phyloP scores from a whole-genome alignment of 2,888 invertebrate genomes.

The Pristionchus entomophagus region DNA sequence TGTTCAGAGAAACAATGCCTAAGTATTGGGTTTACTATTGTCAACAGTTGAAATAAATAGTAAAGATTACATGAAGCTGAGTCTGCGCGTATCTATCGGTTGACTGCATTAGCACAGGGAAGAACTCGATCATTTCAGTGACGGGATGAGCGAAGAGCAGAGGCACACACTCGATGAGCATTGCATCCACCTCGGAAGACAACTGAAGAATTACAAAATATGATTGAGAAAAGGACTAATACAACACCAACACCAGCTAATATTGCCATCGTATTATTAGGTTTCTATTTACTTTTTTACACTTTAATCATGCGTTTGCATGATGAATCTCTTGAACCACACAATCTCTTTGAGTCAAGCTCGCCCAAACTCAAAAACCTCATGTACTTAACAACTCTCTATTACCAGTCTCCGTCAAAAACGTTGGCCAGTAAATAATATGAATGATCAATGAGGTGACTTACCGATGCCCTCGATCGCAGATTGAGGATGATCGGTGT shows the following conservation, averaged over 20 bases:
- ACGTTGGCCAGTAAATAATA: too few relatives aligned
- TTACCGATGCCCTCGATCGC: not conserved
- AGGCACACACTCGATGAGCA: slow-evolving; percentile 12
- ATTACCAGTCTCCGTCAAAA: too few relatives aligned
- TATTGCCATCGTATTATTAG: too few relatives aligned
- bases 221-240: not conserved
- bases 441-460: not conserved
- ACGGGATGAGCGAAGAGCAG: slow-evolving; percentile 1
- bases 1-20: too few relatives aligned
- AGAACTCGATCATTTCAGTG: not conserved
- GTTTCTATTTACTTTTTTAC: not conserved
- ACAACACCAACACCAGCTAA: too few relatives aligned
- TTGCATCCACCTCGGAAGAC: not conserved
- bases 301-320: not conserved
- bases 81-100: slow-evolving; percentile 47
- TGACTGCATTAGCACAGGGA: slow-evolving; percentile 5
- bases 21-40: too few relatives aligned
- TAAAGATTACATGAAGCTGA: slow-evolving; percentile 19
- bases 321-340: not conserved
- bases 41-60: too few relatives aligned
- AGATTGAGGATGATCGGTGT: not conserved
- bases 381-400: not conserved
- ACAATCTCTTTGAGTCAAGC: not conserved
- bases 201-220: not conserved
- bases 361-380: not conserved